A percentile compares a stretch with the other conserved stretches of the same genome.
Conservation (phyloP, 1,140 invertebrate genomes). For the Eufriesea mexicana region DNA sequence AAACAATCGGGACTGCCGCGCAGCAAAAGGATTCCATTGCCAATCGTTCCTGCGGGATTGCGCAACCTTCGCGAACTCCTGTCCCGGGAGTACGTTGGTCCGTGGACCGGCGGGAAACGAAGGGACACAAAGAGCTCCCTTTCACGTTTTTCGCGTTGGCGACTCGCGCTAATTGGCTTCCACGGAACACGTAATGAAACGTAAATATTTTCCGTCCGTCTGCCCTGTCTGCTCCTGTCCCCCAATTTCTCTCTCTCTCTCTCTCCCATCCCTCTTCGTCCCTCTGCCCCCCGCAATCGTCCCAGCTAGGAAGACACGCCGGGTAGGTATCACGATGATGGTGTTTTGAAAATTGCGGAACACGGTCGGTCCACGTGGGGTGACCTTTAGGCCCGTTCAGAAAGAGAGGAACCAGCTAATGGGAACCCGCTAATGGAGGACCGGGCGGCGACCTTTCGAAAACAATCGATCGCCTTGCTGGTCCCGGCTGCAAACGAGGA, state of each 20-base stretch:
- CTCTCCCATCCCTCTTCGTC: neutral
- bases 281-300: neutral
- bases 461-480: constrained; percentile 75
- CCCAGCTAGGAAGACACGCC: neutral
- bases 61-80: neutral
- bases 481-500: constrained; percentile 62
- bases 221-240: constrained; percentile 5
- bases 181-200: constrained; percentile 36
- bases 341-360: constrained; percentile 46
- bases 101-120: neutral
- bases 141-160: constrained; percentile 6
- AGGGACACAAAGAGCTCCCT: constrained; percentile 15
- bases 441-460: constrained; percentile 75
- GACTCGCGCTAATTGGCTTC: constrained; percentile 39
- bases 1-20: neutral
- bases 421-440: constrained; percentile 63
- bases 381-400: constrained; percentile 56
- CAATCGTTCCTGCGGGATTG: neutral
- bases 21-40: constrained; percentile 8
- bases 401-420: constrained; percentile 52
- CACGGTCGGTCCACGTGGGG: constrained; percentile 1
- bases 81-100: neutral
- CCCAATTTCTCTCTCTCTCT: neutral
- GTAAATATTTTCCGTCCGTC: constrained; percentile 47
- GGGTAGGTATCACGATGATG: neutral